Conservation (phyloP, 2,113 vertebrate genomes). For the Pao palembangensis region DNA sequence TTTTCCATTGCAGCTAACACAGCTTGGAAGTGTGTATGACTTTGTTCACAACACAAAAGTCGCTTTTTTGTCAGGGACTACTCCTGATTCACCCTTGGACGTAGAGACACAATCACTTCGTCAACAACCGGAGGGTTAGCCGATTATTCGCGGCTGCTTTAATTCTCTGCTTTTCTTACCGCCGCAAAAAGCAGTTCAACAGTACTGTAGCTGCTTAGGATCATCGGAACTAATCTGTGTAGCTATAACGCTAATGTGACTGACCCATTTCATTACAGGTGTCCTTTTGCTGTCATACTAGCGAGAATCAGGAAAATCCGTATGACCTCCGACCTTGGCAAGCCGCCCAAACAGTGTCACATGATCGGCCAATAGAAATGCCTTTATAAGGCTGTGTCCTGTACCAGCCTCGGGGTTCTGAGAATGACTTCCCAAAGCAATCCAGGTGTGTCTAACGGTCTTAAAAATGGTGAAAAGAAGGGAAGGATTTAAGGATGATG, state of each 20-base stretch:
- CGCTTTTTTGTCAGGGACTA: background rate
- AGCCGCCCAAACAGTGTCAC: conserved; percentile 33
- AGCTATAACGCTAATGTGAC: no score
- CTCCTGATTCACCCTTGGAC: background rate
- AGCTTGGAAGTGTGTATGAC: conserved; percentile 20
- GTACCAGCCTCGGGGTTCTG: conserved; percentile 3
- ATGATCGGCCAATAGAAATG: conserved; percentile 25
- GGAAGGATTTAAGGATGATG: no score
- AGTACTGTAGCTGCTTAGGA: no score
- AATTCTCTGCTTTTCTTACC: no score
- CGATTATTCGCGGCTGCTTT: no score
- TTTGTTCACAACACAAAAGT: background rate
- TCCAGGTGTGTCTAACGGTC: conserved; percentile 3
- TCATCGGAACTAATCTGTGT: no score
- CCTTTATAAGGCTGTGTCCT: conserved; percentile 49
- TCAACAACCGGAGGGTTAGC: background rate
- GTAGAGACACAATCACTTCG: conserved; percentile 1
- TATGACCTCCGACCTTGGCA: conserved; percentile 34
- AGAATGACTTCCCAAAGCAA: conserved; percentile 2
- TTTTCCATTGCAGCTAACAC: conserved; percentile 78
- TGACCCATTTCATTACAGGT: conserved; percentile 21
- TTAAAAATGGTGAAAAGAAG: conserved; percentile 8
- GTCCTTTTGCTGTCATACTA: conserved; percentile 20
- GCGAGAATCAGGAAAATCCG: conserved; percentile 7
- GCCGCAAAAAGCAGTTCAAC: no score